Base-by-base conservation (phyloP, 2,797 vertebrate species). In the Oryzias sinensis region DNA sequence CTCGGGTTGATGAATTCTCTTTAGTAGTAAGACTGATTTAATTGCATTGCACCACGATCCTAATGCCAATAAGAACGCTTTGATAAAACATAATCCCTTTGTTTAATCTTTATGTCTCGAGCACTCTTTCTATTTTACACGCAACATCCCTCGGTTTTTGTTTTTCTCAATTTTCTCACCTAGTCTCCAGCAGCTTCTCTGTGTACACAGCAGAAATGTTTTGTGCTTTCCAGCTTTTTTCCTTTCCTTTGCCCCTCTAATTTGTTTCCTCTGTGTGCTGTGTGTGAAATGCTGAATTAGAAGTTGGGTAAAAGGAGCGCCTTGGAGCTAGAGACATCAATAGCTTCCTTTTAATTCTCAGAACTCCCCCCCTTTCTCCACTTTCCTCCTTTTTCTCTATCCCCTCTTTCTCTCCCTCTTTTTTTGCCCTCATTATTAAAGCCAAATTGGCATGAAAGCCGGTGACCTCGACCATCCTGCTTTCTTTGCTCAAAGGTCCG, bases 211-310 rank as follows among this genome's bases (percentile, higher is more conserved):
- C 56, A 50, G 55, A 46, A 37, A 58, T 59, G 46, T 72, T 49
- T 50, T 70, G 50, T 3, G 14, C 47, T 80, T 56, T 69, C 62
- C 63, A 54, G 60, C 54, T 67, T 42, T 59, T 53, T 73, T 44
- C 9, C 29, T 51, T 46, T 67, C 58, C 50, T 20, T 20, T 49
- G 53, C 64, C 66, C 69, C 48, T 78, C 67, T 82, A 77, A 82
- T 86, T 83, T 81, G 75, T 82, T 84, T 81, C 77, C 82, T 72
- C 62, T 63, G 60, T 70, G 74, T 46, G 76, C 78, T 74, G 80
- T 78, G 86, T 86, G 85, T 81, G 80, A 87, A 90, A 87, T 84
- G 67, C 65, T 82, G 79, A 89, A 86, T 84, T 81, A 86, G 83
- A 83, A 87, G 74, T 62, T 40, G 62, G 70, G 72, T 58, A 66